A percentile compares a stretch with the other conserved stretches of the same genome.
Conservation (phyloP, 2,888 invertebrate genomes). For the Hoplodrina blanda region DNA sequence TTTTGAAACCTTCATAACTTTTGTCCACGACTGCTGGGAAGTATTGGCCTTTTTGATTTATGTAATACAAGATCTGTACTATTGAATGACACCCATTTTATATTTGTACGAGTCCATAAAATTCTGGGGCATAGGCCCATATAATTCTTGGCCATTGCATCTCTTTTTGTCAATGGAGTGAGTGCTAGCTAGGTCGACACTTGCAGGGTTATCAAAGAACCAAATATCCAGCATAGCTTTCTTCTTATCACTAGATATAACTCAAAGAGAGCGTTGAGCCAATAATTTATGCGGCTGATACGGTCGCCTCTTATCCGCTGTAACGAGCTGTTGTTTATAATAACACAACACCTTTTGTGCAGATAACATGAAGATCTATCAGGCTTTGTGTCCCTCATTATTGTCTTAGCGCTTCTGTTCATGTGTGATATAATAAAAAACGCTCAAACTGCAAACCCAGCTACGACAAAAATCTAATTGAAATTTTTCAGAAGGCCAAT, state of each 20-base stretch:
- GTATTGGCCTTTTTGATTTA: too few species aligned
- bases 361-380: neutral
- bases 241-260: slow-evolving; percentile 34
- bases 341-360: slow-evolving; percentile 32
- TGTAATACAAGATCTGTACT: too few species aligned
- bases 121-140: too few species aligned
- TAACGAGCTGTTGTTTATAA: slow-evolving; percentile 19
- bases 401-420: neutral
- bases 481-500: too few species aligned
- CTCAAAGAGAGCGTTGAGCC: slow-evolving; percentile 47
- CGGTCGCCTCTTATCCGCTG: slow-evolving; percentile 28
- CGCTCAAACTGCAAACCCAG: too few species aligned
- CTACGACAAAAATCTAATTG: too few species aligned
- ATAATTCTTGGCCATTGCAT: too few species aligned
- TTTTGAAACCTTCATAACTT: too few species aligned
- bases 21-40: too few species aligned
- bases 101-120: too few species aligned
- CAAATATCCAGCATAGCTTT: slow-evolving; percentile 38
- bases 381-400: neutral
- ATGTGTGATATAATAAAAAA: too few species aligned
- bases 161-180: neutral
- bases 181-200: neutral
- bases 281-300: slow-evolving; percentile 38
- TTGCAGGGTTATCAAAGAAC: slow-evolving; percentile 37
- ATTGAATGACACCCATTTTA: too few species aligned